These are phyloP conservation scores for Eurystomus glaucurus DNA, from an alignment of 2,797 vertebrate genomes.

Conservation along the genomic window DNA sequence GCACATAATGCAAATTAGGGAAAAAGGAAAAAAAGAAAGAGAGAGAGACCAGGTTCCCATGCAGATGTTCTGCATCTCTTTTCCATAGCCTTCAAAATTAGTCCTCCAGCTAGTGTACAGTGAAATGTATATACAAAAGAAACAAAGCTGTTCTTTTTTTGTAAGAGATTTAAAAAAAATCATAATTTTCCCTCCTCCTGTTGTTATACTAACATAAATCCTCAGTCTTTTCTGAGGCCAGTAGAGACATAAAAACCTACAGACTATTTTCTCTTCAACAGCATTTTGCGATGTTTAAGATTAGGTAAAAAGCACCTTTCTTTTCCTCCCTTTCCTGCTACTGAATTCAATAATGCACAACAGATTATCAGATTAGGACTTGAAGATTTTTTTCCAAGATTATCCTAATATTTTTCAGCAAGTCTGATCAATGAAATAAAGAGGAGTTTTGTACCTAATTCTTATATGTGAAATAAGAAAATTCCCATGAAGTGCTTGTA, in stretches of 20 bases:
- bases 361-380: not conserved
- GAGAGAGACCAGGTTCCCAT: slow-evolving; percentile 30
- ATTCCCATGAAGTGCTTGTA: not conserved
- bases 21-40: not conserved
- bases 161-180: not conserved
- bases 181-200: not conserved
- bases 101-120: not conserved
- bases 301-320: not conserved
- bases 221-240: not conserved
- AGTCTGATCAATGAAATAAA: not conserved
- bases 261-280: not conserved
- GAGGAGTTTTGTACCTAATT: not conserved
- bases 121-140: not conserved
- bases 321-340: not conserved
- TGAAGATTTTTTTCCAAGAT: not conserved
- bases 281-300: not conserved
- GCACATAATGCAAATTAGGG: slow-evolving; percentile 59
- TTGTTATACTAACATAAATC: not conserved
- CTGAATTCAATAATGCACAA: not conserved
- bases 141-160: not conserved
- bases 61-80: slow-evolving; percentile 51
- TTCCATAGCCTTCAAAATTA: slow-evolving; percentile 34
- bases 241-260: not conserved
- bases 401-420: not conserved
- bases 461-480: not conserved